Conservation (phyloP, 2,888 invertebrate species). For the Anagyrus pseudococci region DNA sequence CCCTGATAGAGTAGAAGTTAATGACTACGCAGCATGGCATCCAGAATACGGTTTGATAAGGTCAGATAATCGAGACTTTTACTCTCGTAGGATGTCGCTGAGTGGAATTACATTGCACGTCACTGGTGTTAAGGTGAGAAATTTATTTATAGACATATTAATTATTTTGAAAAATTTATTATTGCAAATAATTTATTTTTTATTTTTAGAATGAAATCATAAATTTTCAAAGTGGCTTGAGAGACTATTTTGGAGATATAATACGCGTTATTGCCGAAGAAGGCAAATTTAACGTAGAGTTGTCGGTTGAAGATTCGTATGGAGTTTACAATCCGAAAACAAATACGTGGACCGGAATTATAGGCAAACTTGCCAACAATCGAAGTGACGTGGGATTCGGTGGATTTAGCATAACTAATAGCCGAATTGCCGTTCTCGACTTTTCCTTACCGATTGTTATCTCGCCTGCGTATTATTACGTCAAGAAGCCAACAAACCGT, state of each 20-base stretch:
- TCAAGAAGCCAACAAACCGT: constrained; percentile 32
- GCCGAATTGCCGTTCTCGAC: constrained; percentile 40
- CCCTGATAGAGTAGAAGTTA: constrained; percentile 27
- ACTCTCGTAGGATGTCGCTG: constrained; percentile 41
- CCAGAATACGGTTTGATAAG: constrained; percentile 16
- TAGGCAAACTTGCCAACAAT: constrained; percentile 36
- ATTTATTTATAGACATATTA: neutral
- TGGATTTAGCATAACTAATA: constrained; percentile 32
- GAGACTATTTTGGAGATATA: too few relatives aligned
- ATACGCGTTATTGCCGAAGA: too few relatives aligned
- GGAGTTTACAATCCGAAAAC: constrained; percentile 40
- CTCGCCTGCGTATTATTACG: constrained; percentile 33
- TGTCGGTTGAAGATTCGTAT: constrained; percentile 21
- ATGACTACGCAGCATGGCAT: constrained; percentile 27
- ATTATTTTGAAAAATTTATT: too few relatives aligned
- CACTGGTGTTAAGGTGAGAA: constrained; percentile 35
- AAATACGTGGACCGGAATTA: constrained; percentile 44
- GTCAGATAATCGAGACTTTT: constrained; percentile 22
- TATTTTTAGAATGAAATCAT: too few relatives aligned
- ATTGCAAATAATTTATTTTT: too few relatives aligned
- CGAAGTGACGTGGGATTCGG: constrained; percentile 44
- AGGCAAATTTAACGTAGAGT: too few relatives aligned
- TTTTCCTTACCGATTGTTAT: constrained; percentile 44
- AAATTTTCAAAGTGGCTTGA: too few relatives aligned
- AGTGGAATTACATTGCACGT: constrained; percentile 39